phyloP scores from a whole-genome alignment of 2,113 vertebrate species.

The human region GRCh38 chr9:35360001-35360500 shows the following conservation, averaged over 20 bases:
- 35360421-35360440: conserved; percentile 3
- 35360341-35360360: conserved; percentile 22
- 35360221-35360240: background rate
- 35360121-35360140: conserved; percentile 32
- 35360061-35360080: background rate
- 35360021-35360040: background rate
- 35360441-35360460: conserved; percentile 38
- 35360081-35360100: conserved; percentile 24
- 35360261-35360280: background rate
- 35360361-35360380: conserved; percentile 24
- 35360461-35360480: background rate
- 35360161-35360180: background rate
- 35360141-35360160: background rate
- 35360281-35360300: background rate
- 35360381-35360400: background rate
- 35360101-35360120: conserved; percentile 20
- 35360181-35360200: background rate
- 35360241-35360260: background rate
- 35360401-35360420: background rate
- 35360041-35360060: background rate
- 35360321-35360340: conserved; percentile 35
- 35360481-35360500: background rate
- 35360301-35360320: background rate
- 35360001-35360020: background rate
- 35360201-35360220: background rate